These are phyloP conservation scores for Podarcis muralis DNA, from an alignment of 2,113 vertebrate genomes.

Conservation along the genomic window DNA sequence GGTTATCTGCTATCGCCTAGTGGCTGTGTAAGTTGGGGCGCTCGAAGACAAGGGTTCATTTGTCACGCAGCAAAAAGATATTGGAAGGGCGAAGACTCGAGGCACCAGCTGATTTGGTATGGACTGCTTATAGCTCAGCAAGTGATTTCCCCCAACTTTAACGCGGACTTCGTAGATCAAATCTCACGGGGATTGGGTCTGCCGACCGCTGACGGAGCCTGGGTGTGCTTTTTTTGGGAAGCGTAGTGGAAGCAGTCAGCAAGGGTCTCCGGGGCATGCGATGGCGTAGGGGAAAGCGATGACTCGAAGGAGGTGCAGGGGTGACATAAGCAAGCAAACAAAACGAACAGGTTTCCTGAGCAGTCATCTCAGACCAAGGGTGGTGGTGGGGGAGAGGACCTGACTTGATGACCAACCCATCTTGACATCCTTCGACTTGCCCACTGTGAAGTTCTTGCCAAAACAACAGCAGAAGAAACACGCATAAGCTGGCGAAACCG, in stretches of 20 bases:
- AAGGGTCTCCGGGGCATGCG: background rate
- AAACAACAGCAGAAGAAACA: background rate
- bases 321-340: too few relatives aligned
- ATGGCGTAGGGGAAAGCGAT: background rate
- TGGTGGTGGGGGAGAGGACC: too few relatives aligned
- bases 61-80: constrained; percentile 45
- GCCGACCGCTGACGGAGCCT: background rate
- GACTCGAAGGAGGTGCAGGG: too few relatives aligned
- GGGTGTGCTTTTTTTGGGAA: fast-evolving
- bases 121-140: background rate
- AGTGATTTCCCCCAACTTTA: background rate
- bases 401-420: background rate
- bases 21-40: constrained; percentile 53
- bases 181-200: background rate
- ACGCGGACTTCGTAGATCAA: background rate
- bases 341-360: background rate
- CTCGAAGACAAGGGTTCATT: constrained; percentile 55
- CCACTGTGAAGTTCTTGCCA: constrained; percentile 5
- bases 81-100: background rate
- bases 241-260: too few relatives aligned
- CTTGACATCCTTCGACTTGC: background rate
- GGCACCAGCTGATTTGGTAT: background rate
- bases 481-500: constrained; percentile 8
- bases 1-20: constrained; percentile 59
- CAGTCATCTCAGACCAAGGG: background rate